Evolutionary conservation across 1,140 invertebrate species (phyloP).

Genomic region (Neuroterus valhalla): DNA sequence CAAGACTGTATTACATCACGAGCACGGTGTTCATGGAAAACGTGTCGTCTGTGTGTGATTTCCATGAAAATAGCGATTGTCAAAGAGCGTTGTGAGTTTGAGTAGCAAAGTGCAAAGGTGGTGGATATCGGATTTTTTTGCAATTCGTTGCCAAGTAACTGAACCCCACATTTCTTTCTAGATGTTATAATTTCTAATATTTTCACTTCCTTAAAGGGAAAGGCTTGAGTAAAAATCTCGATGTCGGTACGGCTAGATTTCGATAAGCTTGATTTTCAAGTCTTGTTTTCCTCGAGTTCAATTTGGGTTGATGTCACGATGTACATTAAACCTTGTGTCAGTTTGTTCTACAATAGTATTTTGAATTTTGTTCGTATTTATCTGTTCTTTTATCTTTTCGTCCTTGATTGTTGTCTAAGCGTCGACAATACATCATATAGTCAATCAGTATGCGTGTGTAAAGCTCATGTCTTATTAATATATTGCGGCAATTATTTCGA

Average conservation of each 20-base stretch:
- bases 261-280: background rate
- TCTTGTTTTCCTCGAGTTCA: background rate
- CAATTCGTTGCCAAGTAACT: constrained; percentile 10
- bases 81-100: constrained; percentile 7
- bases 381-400: too few relatives aligned
- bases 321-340: background rate
- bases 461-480: constrained; percentile 30
- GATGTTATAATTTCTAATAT: constrained; percentile 16
- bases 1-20: constrained; percentile 17
- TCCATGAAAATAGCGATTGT: constrained; percentile 25
- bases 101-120: constrained; percentile 13
- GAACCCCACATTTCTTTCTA: background rate
- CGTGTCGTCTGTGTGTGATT: constrained; percentile 13
- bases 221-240: background rate
- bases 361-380: background rate
- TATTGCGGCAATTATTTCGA: constrained; percentile 47
- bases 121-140: constrained; percentile 27
- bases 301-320: background rate
- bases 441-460: constrained; percentile 13
- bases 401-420: too few relatives aligned
- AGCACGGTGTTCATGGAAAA: background rate
- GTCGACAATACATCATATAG: too few relatives aligned
- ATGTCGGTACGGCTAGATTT: background rate
- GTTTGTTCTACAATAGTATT: background rate
- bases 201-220: constrained; percentile 2